A percentile compares a stretch with the other conserved stretches of the same genome.
phyloP scores from a whole-genome alignment of 2,888 invertebrate genomes.

The Thymelicus acteon region DNA sequence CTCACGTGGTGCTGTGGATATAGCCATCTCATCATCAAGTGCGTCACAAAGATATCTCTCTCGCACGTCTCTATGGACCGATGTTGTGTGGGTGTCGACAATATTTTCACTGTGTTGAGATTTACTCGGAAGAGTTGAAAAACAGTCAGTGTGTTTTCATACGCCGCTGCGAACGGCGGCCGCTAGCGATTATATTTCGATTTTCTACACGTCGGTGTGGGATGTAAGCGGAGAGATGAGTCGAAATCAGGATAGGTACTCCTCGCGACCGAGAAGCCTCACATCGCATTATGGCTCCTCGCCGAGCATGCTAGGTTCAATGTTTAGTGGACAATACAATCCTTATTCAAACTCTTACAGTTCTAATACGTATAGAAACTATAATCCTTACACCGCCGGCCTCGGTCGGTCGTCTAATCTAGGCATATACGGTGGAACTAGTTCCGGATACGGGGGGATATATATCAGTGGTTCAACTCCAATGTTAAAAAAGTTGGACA shows the following conservation, averaged over 20 bases:
- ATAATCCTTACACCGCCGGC: constrained; percentile 75
- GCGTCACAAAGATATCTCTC: constrained; percentile 64
- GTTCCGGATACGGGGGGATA: constrained; percentile 88
- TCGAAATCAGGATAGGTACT: constrained; percentile 76
- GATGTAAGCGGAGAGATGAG: constrained; percentile 72
- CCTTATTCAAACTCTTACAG: constrained; percentile 70
- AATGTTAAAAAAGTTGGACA: constrained; percentile 79
- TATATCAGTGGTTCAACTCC: constrained; percentile 86
- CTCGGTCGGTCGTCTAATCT: constrained; percentile 71
- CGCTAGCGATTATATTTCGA: constrained; percentile 42
- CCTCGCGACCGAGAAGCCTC: constrained; percentile 73
- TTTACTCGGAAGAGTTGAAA: constrained; percentile 60
- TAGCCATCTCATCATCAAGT: constrained; percentile 57
- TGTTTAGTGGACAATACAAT: constrained; percentile 70
- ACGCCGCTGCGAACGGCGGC: constrained; percentile 64
- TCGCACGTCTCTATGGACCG: constrained; percentile 57
- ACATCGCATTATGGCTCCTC: constrained; percentile 75
- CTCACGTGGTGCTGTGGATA: constrained; percentile 60
- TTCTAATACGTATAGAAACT: constrained; percentile 72
- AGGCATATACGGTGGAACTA: constrained; percentile 86
- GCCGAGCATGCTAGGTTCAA: constrained; percentile 73
- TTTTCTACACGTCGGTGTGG: constrained; percentile 51
- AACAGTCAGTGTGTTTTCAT: constrained; percentile 75
- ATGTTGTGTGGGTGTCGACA: constrained; percentile 67
- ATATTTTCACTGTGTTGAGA: constrained; percentile 69